These are phyloP conservation scores for Amiota minor DNA, from an alignment of 2,888 invertebrate species.

Conservation along the genomic window DNA sequence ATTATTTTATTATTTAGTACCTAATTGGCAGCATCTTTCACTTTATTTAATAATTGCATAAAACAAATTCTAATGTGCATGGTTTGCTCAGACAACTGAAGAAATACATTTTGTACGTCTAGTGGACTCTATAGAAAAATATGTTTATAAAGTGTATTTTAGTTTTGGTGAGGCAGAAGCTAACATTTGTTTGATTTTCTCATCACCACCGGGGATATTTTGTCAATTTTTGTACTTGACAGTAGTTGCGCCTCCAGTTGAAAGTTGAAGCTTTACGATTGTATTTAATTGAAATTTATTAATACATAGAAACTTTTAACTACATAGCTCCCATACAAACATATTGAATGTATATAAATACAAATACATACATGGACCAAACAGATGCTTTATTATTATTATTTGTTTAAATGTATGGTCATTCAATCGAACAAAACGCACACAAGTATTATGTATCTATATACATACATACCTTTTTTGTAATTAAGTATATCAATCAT, in stretches of 20 bases:
- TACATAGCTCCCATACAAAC: neutral
- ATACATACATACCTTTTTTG: neutral
- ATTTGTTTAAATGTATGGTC: neutral
- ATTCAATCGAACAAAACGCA: neutral
- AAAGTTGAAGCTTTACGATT: neutral
- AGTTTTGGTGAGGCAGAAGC: too few relatives aligned
- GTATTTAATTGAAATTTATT: slow-evolving; percentile 3
- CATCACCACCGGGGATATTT: too few relatives aligned
- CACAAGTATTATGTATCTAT: neutral
- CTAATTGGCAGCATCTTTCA: too few relatives aligned
- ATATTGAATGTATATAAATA: neutral
- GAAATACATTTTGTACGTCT: too few relatives aligned
- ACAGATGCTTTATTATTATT: neutral
- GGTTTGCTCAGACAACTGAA: too few relatives aligned
- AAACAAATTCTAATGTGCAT: too few relatives aligned
- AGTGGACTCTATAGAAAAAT: too few relatives aligned
- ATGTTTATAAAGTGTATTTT: too few relatives aligned
- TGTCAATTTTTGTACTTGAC: too few relatives aligned
- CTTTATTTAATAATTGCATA: too few relatives aligned
- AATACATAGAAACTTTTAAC: neutral
- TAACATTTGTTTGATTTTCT: too few relatives aligned
- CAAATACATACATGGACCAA: neutral
- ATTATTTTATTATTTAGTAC: too few relatives aligned
- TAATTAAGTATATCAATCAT: slow-evolving; percentile 9
- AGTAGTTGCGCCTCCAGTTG: neutral